These are phyloP conservation scores for Spermophilus dauricus DNA, from an alignment of 2,113 vertebrate genomes.

Conservation along the genomic window DNA sequence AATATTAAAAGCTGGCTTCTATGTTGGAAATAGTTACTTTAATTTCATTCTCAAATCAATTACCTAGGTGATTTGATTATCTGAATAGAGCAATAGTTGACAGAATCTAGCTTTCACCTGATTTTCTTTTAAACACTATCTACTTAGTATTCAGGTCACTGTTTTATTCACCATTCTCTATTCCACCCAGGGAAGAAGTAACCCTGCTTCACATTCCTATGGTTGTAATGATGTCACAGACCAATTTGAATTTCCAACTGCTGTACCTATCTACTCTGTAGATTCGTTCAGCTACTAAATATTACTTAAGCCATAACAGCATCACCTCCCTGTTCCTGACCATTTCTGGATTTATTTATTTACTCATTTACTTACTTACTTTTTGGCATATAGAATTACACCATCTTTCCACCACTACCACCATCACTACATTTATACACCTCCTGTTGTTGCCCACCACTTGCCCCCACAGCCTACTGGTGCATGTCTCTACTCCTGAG, in stretches of 20 bases:
- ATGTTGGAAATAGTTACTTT: neutral
- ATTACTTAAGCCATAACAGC: neutral
- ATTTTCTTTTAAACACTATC: neutral
- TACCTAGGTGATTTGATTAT: neutral
- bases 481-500: neutral
- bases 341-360: neutral
- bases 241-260: neutral
- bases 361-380: neutral
- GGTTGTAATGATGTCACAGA: neutral
- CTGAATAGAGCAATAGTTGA: conserved; percentile 3
- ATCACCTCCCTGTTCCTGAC: neutral
- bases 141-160: neutral
- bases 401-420: neutral
- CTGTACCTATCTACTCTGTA: neutral
- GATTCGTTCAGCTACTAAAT: neutral
- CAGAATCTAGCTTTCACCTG: conserved; percentile 1
- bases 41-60: conserved; percentile 14
- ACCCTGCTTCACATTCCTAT: neutral
- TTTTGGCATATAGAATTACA: neutral
- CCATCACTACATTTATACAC: neutral
- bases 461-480: neutral
- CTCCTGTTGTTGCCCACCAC: neutral
- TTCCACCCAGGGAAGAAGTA: neutral
- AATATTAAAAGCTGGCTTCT: neutral
- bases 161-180: conserved; percentile 15